Evolutionary conservation across 1,140 invertebrate species (phyloP).

Genomic region (Leptinotarsa defecta): DNA sequence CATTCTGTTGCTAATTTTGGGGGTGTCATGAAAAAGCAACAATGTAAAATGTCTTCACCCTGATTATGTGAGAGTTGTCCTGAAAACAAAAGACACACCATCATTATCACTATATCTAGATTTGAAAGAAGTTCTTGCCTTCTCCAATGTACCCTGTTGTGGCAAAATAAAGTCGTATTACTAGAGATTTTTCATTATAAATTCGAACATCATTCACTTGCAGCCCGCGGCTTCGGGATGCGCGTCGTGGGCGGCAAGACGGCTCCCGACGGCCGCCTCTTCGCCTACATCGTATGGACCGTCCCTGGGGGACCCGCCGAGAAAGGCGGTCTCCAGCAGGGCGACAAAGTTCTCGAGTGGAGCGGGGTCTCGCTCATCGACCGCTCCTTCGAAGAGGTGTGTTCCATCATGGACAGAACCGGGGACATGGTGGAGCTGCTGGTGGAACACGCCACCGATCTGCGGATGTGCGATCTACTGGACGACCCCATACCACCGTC

Average conservation of each 20-base stretch:
- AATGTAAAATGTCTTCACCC: no score
- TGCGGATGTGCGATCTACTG: constrained; percentile 69
- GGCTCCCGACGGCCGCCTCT: constrained; percentile 78
- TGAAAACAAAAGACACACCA: no score
- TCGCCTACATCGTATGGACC: constrained; percentile 90
- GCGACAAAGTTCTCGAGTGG: constrained; percentile 85
- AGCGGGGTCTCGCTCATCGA: constrained; percentile 82
- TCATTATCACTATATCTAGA: no score
- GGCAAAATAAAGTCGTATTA: no score
- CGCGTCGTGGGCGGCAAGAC: constrained; percentile 89
- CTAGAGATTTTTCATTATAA: no score
- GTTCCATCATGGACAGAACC: constrained; percentile 80
- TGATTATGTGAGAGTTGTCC: no score
- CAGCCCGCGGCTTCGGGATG: constrained; percentile 90
- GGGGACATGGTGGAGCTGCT: constrained; percentile 82
- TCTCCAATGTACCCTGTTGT: no score
- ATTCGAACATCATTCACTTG: constrained; percentile 28
- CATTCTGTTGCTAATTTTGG: no score
- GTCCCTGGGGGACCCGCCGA: constrained; percentile 89
- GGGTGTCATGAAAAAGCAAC: no score
- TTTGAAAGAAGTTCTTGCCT: no score
- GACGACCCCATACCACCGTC: constrained; percentile 61
- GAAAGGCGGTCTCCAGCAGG: constrained; percentile 81
- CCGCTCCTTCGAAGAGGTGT: constrained; percentile 88
- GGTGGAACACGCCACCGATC: constrained; percentile 77